Evolutionary conservation across 2,797 vertebrate species (phyloP), one percentile per base, ranked within the genome.

Genomic region (Rhadinocentrus ornatus): DNA sequence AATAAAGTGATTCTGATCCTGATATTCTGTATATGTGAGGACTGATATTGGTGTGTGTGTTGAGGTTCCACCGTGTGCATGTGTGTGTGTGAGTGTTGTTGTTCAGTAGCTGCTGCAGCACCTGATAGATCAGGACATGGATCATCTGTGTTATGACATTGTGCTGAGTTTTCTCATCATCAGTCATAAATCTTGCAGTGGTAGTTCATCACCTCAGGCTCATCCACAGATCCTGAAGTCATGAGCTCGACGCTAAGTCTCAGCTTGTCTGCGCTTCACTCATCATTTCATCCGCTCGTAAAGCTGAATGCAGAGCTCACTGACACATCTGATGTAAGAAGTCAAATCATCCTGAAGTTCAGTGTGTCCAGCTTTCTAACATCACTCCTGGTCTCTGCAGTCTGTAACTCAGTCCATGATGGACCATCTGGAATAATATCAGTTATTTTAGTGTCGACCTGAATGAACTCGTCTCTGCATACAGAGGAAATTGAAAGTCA

Each of bases 61-160:
- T 29, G 29, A 29, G 29, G 29, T 29, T 29, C 29, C 29, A 41
- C 39, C 16, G 12, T 41, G 4, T 41, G 39, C 10, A n/a, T 27
- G 27, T 18, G 27, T 35, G 29, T 29, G 29, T 4, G 5, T 29
- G 29, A 29, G 29, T 29, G 29, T 29, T 29, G 39, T 27, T 67
- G 32, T 54, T 70, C 62, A 50, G 64, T 27, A 62, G 77, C 73
- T 65, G 61, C 73, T 15, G 72, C 69, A 74, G 76, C 73, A 75
- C 69, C 65, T 75, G n/a, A 69, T 66, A 72, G 44, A 62, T 81
- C 35, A 66, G 48, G 77, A 83, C 81, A 78, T 37, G 78, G 67
- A 81, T 75, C 75, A 64, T 75, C 70, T 76, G 68, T 57, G 54
- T 81, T 79, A 70, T 85, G 75, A 75, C 77, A 77, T 82, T 88